Evolutionary conservation across 2,797 vertebrate species (phyloP), one percentile per base, ranked within the genome.

Genomic region (Novumbra hubbsi): DNA sequence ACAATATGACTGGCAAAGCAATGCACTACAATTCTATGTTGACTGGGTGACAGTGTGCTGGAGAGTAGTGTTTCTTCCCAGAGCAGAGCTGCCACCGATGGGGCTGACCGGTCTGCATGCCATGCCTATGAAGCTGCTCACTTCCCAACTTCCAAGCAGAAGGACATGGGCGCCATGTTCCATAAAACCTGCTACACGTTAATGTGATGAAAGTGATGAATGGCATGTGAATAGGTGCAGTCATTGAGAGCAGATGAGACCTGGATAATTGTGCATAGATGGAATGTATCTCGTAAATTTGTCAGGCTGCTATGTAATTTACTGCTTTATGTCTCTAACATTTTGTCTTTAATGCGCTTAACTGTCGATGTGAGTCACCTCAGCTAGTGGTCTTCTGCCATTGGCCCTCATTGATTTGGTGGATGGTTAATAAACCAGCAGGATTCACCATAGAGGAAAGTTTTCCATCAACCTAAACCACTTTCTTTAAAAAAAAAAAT

Each of bases 361-460:
- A 67, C 34, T 66, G 72, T 70, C 14, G 32, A 49, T 71, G 85
- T 89, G 62, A 87, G 82, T 88, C 82, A 83, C 78, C 78, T 88
- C 72, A 21, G 73, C 12, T 38, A 78, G 17, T 16, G 52, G 75
- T 88, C 84, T 89, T 85, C 74, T 91, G 88, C 90, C 85, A 76
- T 75, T 79, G 71, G 63, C 57, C 73, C 81, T 83, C 75, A 78
- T 74, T 71, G 80, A 78, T 81, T 82, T 67, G 80, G 60, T 77
- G 71, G 63, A 73, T 80, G 79, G 80, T 88, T 90, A 85, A 87
- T 87, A 83, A 87, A 90, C 79, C 71, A 85, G 77, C 85, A 86
- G 78, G 86, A 87, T 88, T 80, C 80, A 87, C 77, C 80, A 87
- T 76, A 84, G 79, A 83, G 89, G 87, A 80, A 86, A 79, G 74